Conservation (phyloP, 2,113 vertebrate species). For the Onychostruthus taczanowskii region DNA sequence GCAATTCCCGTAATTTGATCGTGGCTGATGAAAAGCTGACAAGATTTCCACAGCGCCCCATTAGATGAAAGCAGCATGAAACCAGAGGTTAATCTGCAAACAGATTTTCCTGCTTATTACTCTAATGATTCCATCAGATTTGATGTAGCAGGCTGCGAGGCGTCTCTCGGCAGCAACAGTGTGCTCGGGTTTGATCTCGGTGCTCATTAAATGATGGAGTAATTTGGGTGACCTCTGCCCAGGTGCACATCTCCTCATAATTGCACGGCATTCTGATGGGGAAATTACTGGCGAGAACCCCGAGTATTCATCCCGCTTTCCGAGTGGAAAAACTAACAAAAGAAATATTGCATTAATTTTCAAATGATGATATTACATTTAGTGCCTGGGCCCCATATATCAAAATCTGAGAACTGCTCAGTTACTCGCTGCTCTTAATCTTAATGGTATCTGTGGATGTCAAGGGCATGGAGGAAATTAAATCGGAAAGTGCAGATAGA, state of each 20-base stretch:
- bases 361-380: slow-evolving; percentile 99
- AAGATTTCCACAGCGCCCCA: slow-evolving; percentile 82
- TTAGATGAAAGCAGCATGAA: slow-evolving; percentile 87
- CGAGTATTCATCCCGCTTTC: slow-evolving; percentile 76
- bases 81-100: slow-evolving; percentile 93
- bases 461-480: slow-evolving; percentile 99
- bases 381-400: slow-evolving; percentile 91
- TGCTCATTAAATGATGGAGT: slow-evolving; percentile 93
- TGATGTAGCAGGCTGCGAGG: slow-evolving; percentile 85
- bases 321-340: slow-evolving; percentile 87
- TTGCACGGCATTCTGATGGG: slow-evolving; percentile 91
- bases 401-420: slow-evolving; percentile 90
- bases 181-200: slow-evolving; percentile 85
- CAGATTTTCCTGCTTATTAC: slow-evolving; percentile 99
- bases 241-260: slow-evolving; percentile 87
- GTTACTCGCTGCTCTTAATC: slow-evolving; percentile 98
- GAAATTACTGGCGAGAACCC: slow-evolving; percentile 80
- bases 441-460: slow-evolving; percentile 99
- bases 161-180: slow-evolving; percentile 83
- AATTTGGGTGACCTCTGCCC: slow-evolving; percentile 96
- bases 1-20: slow-evolving; percentile 79
- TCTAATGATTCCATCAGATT: slow-evolving; percentile 98
- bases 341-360: slow-evolving; percentile 99
- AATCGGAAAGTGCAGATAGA: slow-evolving; percentile 99
- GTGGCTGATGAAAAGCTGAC: slow-evolving; percentile 85